A percentile compares a stretch with the other conserved stretches of the same genome.
These are phyloP conservation scores for Ctenopoma kingsleyae DNA, from an alignment of 2,797 vertebrate species.

Conservation along the genomic window DNA sequence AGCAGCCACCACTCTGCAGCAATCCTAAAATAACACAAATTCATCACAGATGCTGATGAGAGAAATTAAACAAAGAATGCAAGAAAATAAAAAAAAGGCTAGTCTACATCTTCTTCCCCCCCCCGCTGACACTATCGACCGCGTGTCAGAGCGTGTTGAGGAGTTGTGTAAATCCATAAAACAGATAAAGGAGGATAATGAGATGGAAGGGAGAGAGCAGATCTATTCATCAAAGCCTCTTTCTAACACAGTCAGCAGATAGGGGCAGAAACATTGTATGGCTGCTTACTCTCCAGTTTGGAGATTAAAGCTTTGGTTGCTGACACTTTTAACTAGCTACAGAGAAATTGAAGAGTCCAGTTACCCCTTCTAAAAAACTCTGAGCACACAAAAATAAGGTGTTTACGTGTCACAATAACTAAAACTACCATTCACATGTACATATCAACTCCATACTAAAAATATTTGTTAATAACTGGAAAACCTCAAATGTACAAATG, in stretches of 20 bases:
- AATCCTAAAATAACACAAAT: constrained; percentile 43
- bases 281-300: constrained; percentile 74
- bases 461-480: neutral
- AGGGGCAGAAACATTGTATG: constrained; percentile 49
- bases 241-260: constrained; percentile 82
- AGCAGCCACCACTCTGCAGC: constrained; percentile 5
- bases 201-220: constrained; percentile 76
- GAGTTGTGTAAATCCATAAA: constrained; percentile 81
- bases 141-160: constrained; percentile 65
- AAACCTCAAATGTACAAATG: neutral
- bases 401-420: neutral
- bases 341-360: constrained; percentile 19
- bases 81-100: constrained; percentile 13
- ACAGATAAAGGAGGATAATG: constrained; percentile 83
- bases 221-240: constrained; percentile 83
- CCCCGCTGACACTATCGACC: constrained; percentile 56
- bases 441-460: neutral
- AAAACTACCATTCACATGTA: too few relatives aligned
- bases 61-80: constrained; percentile 38
- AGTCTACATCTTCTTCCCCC: constrained; percentile 49
- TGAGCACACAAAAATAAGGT: neutral
- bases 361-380: neutral
- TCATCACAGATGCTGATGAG: constrained; percentile 22
- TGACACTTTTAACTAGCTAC: constrained; percentile 35
- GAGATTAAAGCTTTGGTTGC: constrained; percentile 73